Evolutionary conservation across 2,888 invertebrate species (phyloP).

Genomic region (Abrostola triplasia): DNA sequence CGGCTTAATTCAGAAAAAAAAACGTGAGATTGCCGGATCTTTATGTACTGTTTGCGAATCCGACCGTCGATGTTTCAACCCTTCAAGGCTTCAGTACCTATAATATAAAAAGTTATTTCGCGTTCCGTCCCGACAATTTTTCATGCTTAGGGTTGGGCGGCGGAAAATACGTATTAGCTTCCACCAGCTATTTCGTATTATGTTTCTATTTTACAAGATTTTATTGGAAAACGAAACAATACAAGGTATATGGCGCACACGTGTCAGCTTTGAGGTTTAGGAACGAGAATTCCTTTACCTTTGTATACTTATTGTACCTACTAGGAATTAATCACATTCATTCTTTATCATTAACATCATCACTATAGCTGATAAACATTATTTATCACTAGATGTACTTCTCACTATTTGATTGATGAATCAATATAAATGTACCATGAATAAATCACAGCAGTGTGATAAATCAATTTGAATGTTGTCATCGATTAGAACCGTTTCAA

Average conservation of each 20-base stretch:
- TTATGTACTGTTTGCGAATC: conserved; percentile 84
- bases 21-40: conserved; percentile 80
- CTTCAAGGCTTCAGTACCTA: conserved; percentile 73
- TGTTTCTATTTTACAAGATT: conserved; percentile 58
- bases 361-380: no score
- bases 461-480: conserved; percentile 22
- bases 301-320: conserved; percentile 15
- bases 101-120: conserved; percentile 80
- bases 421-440: conserved; percentile 10
- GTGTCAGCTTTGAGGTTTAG: conserved; percentile 31
- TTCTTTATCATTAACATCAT: no score
- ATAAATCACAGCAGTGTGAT: conserved; percentile 6
- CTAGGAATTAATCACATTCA: conserved; percentile 16
- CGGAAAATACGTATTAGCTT: conserved; percentile 66
- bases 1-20: conserved; percentile 81
- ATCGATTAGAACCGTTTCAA: conserved; percentile 13
- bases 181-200: conserved; percentile 55
- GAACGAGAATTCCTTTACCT: conserved; percentile 36
- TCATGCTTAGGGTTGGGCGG: conserved; percentile 65
- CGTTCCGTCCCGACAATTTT: conserved; percentile 67
- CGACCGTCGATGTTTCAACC: conserved; percentile 81
- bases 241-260: conserved; percentile 31
- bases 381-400: no score
- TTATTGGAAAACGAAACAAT: conserved; percentile 47
- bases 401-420: no score